phyloP scores from a whole-genome alignment of 92 coral and sea anemone species.

The Umimayanthus kanabou region DNA sequence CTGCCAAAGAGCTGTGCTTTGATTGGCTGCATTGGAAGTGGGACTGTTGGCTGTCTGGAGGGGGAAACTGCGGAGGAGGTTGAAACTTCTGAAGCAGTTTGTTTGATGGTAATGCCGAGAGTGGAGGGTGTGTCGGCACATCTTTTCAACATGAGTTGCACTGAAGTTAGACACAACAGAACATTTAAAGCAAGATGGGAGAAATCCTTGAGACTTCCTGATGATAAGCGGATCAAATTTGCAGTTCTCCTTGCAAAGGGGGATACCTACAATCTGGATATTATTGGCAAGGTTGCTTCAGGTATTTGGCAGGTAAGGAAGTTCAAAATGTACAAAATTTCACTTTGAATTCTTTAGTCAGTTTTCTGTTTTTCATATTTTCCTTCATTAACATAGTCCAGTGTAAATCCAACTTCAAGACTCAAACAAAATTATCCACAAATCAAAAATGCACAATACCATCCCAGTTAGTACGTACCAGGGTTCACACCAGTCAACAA shows the following conservation, averaged over 20 bases:
- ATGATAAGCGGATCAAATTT: constrained; percentile 75
- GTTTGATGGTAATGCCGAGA: constrained; percentile 87
- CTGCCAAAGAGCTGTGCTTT: constrained; percentile 77
- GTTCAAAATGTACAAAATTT: background rate
- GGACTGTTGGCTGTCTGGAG: constrained; percentile 80
- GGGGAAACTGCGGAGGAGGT: constrained; percentile 70
- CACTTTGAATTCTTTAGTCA: background rate
- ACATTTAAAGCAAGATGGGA: constrained; percentile 79
- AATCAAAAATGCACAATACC: too few relatives aligned
- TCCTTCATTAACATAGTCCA: too few relatives aligned
- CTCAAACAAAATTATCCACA: too few relatives aligned
- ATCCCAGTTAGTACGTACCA: too few relatives aligned
- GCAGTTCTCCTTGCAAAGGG: constrained; percentile 81
- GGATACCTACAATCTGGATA: constrained; percentile 68
- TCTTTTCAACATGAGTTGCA: constrained; percentile 73
- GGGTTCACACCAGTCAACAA: too few relatives aligned
- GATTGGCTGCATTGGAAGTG: constrained; percentile 83
- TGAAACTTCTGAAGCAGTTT: constrained; percentile 74
- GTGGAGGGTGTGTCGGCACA: constrained; percentile 75
- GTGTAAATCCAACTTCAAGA: too few relatives aligned
- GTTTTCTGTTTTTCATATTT: background rate
- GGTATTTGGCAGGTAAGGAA: constrained; percentile 81
- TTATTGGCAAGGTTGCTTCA: constrained; percentile 85
- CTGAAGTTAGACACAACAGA: constrained; percentile 82
- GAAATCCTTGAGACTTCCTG: constrained; percentile 73